Percentiles rank a stretch among this genome's conserved stretches.
phyloP scores from a whole-genome alignment of 2,888 invertebrate species.

The Cordilura impudica region DNA sequence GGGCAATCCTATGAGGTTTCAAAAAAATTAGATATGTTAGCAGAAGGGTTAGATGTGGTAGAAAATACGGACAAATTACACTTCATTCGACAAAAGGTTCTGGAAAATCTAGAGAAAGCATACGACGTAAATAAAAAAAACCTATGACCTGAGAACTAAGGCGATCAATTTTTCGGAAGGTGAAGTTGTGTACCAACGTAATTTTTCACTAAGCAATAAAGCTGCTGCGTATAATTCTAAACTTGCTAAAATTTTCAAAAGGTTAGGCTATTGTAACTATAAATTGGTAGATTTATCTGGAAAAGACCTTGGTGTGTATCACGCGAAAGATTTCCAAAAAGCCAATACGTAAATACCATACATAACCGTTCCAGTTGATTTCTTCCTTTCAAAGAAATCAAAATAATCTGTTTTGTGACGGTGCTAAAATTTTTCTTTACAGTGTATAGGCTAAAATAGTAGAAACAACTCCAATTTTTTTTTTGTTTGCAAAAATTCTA shows the following conservation, averaged over 20 bases:
- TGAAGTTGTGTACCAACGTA: constrained; percentile 3
- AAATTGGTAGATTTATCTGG: background rate
- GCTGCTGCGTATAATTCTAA: background rate
- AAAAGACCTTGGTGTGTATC: background rate
- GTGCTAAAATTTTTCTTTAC: too few relatives aligned
- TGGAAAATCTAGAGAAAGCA: constrained; percentile 1
- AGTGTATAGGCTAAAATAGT: too few relatives aligned
- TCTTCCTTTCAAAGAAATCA: too few relatives aligned
- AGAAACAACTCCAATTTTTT: too few relatives aligned
- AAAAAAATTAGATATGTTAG: constrained; percentile 21
- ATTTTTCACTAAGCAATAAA: constrained; percentile 15
- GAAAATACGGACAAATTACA: background rate
- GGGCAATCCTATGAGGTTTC: constrained; percentile 29
- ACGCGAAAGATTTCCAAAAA: background rate
- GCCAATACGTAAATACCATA: too few relatives aligned
- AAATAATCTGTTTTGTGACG: too few relatives aligned
- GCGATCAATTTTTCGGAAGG: background rate
- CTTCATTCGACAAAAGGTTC: background rate
- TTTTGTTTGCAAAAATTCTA: too few relatives aligned
- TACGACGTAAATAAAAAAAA: background rate
- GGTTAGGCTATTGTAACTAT: constrained; percentile 12
- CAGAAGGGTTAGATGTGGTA: constrained; percentile 7
- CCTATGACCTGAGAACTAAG: constrained; percentile 8
- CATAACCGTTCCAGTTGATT: too few relatives aligned
- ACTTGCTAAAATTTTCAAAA: background rate